Evolutionary conservation across 92 coral and sea anemone genomes (phyloP), one percentile per base, ranked within the genome.

Genomic region (Paragorgia papillata): DNA sequence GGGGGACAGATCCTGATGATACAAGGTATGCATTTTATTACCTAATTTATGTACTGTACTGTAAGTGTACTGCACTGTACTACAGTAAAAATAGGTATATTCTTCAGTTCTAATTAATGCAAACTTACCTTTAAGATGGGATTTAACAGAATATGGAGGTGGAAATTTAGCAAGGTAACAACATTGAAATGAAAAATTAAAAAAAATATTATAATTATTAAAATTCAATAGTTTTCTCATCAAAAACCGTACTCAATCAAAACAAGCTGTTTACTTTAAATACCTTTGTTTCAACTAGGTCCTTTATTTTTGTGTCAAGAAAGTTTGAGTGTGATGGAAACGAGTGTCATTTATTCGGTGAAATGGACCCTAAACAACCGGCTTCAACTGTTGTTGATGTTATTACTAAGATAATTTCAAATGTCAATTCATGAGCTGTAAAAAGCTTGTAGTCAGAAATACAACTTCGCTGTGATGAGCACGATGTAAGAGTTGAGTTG

Each of bases 1-100:
- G 99, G 79, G 99, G 99, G 2, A 91, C 92, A 33, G 99, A 95
- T 82, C 99, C 97, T 19, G 62, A 84, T 28, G 99, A 95, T 64
- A 90, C 90, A 74, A 95, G 97, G 99, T 95, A 74, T 49, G 65
- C 9, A 30, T 15, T 3, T 12, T 50, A 33, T 30, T 15, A 17
- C 15, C 3, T 34, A 34, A n/a, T n/a, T n/a, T n/a, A n/a, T n/a
- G n/a, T n/a, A n/a, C n/a, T n/a, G n/a, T n/a, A n/a, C n/a, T n/a
- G n/a, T n/a, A n/a, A n/a, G n/a, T n/a, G n/a, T n/a, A n/a, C n/a
- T n/a, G n/a, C n/a, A n/a, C n/a, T n/a, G n/a, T n/a, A n/a, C n/a
- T n/a, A n/a, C n/a, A n/a, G n/a, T n/a, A n/a, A n/a, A n/a, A n/a
- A n/a, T n/a, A n/a, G n/a, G n/a, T n/a, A n/a, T n/a, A n/a, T n/a